Conservation (phyloP, 2,113 vertebrate genomes). For the Eretmochelys imbricata region DNA sequence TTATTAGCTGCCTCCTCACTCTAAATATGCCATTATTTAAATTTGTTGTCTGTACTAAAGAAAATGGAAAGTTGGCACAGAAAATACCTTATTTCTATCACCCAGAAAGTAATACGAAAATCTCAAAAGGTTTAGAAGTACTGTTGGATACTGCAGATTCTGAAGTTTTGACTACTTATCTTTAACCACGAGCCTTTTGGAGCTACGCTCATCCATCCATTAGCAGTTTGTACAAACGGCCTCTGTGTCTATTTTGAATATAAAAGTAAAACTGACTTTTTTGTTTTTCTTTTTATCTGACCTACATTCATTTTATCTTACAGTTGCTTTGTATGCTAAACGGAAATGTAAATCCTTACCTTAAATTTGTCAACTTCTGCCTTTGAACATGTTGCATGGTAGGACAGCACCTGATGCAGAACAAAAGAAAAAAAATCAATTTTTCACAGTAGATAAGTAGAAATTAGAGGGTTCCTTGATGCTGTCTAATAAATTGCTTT, state of each 20-base stretch:
- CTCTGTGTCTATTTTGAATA: not conserved
- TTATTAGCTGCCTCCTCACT: not conserved
- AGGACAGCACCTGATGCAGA: constrained; percentile 92
- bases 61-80: not conserved
- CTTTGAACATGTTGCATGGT: constrained; percentile 98
- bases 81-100: not conserved
- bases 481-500: constrained; percentile 27
- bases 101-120: not conserved
- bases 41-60: not conserved
- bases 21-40: not conserved
- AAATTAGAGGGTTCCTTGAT: not conserved
- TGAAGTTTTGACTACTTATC: not conserved
- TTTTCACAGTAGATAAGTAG: constrained; percentile 25
- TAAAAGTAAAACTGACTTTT: not conserved
- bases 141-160: not conserved
- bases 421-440: constrained; percentile 37
- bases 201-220: not conserved
- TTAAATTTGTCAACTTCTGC: constrained; percentile 99
- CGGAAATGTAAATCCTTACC: constrained; percentile 80
- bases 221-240: not conserved
- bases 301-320: not conserved
- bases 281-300: not conserved
- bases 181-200: not conserved
- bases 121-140: not conserved
- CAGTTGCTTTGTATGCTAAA: constrained; percentile 7